These are phyloP conservation scores for Chrysodeixis includens DNA, from an alignment of 2,888 invertebrate species.

Conservation along the genomic window DNA sequence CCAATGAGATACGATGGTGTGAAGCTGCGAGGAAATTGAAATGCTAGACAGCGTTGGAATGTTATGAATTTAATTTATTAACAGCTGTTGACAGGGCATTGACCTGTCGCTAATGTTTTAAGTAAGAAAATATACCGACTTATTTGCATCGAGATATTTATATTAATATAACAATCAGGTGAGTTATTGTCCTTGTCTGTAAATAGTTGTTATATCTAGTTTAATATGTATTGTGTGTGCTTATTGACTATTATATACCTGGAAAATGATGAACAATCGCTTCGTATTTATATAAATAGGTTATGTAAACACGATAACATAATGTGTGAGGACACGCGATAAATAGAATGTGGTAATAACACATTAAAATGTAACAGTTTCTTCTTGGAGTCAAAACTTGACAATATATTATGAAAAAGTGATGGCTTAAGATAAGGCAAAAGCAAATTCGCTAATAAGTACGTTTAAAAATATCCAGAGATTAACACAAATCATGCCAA, in stretches of 20 bases:
- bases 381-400: no score
- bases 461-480: no score
- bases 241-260: conserved; percentile 22
- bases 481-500: not conserved
- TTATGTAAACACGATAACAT: conserved; percentile 40
- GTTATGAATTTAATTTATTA: conserved; percentile 29
- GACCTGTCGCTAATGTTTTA: conserved; percentile 19
- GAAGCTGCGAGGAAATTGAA: conserved; percentile 22
- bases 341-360: not conserved
- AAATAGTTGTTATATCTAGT: conserved; percentile 4
- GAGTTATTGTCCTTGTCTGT: not conserved
- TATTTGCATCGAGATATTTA: not conserved
- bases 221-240: conserved; percentile 19
- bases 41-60: conserved; percentile 16
- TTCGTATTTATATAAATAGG: conserved; percentile 27
- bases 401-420: no score
- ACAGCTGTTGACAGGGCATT: conserved; percentile 8
- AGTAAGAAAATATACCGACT: not conserved
- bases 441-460: no score
- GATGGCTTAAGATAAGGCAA: no score
- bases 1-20: conserved; percentile 26
- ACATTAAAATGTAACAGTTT: not conserved
- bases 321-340: not conserved
- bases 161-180: not conserved
- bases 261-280: conserved; percentile 17